These are phyloP conservation scores for Autographa gamma DNA, from an alignment of 2,888 invertebrate species.

Conservation along the genomic window DNA sequence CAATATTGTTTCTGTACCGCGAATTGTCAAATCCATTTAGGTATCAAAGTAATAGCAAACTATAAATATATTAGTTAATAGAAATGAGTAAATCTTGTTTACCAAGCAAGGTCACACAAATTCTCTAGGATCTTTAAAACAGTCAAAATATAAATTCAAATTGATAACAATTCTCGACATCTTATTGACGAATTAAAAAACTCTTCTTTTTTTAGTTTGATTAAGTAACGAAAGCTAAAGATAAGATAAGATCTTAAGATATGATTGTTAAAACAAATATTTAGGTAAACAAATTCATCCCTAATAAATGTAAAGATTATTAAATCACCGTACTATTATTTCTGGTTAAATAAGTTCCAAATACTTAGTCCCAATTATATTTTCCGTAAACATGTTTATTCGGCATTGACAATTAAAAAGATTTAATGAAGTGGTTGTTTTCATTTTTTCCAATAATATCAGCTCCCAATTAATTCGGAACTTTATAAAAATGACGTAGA, in stretches of 20 bases:
- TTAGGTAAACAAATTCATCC: background rate
- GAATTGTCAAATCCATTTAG: background rate
- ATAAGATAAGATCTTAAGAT: too few species aligned
- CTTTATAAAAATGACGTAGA: background rate
- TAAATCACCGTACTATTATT: background rate
- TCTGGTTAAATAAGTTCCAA: background rate
- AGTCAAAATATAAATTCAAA: background rate
- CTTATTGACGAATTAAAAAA: too few species aligned
- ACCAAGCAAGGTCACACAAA: background rate
- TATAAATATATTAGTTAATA: conserved; percentile 1
- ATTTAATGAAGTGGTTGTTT: background rate
- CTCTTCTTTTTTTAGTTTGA: too few species aligned
- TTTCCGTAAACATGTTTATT: conserved; percentile 1
- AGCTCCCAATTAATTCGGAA: background rate
- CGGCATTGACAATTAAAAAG: background rate
- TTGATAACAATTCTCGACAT: too few species aligned
- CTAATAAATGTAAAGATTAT: background rate
- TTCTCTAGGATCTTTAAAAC: background rate
- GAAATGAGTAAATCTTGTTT: background rate
- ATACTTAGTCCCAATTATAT: background rate
- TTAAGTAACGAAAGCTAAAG: too few species aligned
- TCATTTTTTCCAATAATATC: background rate
- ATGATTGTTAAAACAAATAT: background rate
- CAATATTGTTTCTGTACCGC: background rate
- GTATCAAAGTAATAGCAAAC: background rate